Percentiles rank a stretch among this genome's conserved stretches.
Evolutionary conservation across 2,888 invertebrate genomes (phyloP).

Genomic region (Oscheius sp.): DNA sequence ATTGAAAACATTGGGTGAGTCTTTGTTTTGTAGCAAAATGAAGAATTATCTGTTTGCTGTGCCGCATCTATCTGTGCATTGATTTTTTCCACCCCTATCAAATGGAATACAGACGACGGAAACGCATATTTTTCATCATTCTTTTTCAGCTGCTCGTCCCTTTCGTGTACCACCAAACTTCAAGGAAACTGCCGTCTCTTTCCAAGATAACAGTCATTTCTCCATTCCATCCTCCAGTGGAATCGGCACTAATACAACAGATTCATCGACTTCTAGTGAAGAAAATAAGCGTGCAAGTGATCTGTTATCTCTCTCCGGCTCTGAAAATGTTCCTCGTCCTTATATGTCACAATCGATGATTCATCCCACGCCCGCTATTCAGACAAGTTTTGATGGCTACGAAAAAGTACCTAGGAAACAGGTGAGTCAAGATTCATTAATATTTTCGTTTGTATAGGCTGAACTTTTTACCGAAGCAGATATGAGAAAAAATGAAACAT

Average conservation of each 20-base stretch:
- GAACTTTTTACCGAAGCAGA: conserved; percentile 14
- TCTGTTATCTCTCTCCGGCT: conserved; percentile 30
- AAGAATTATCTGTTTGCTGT: no score
- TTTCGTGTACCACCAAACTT: background rate
- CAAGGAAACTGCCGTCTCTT: no score
- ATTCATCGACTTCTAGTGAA: conserved; percentile 24
- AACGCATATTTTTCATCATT: background rate
- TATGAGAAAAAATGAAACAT: conserved; percentile 21
- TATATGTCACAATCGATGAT: conserved; percentile 12
- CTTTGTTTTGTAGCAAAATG: background rate
- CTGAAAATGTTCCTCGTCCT: conserved; percentile 26
- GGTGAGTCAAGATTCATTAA: conserved; percentile 2
- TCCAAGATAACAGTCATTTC: no score
- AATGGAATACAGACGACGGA: background rate
- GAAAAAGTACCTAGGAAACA: background rate
- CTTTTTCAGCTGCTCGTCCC: conserved; percentile 22
- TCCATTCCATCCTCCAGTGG: conserved; percentile 32
- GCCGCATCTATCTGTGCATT: no score
- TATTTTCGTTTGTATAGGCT: background rate
- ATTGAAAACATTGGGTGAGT: conserved; percentile 31
- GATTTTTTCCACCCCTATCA: background rate
- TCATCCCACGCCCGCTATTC: conserved; percentile 17
- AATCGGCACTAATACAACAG: conserved; percentile 29
- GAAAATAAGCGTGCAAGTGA: conserved; percentile 29
- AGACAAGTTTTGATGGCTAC: conserved; percentile 18